Percentiles rank a stretch among this genome's conserved stretches.
These are phyloP conservation scores for Pangasianodon gigas DNA, from an alignment of 2,113 vertebrate genomes.

Conservation along the genomic window DNA sequence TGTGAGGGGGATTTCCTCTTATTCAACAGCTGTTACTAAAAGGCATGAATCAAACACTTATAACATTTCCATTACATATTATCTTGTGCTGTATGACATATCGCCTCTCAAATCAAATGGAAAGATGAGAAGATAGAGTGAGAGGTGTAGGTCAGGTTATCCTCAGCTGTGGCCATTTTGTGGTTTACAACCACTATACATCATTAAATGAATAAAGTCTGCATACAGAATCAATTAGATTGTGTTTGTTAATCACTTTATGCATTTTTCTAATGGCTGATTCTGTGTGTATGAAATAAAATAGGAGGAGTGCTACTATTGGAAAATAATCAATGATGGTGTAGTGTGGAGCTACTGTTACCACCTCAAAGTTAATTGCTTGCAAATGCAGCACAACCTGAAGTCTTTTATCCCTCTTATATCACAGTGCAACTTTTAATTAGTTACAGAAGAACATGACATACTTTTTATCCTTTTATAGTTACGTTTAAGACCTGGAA, in stretches of 20 bases:
- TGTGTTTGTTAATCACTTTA: not conserved
- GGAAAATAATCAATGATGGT: not conserved
- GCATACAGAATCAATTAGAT: no score
- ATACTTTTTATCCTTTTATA: not conserved
- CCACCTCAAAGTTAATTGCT: no score
- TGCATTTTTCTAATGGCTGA: not conserved
- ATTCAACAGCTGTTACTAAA: slow-evolving; percentile 21
- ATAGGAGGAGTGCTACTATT: not conserved
- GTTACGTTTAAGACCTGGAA: not conserved
- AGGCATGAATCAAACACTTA: slow-evolving; percentile 19
- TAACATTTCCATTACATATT: not conserved
- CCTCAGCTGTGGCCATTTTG: not conserved
- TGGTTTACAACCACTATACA: not conserved
- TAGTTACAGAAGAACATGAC: not conserved
- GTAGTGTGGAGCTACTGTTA: no score
- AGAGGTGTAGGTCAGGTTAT: not conserved
- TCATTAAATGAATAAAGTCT: not conserved
- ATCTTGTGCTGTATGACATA: not conserved
- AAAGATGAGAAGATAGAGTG: not conserved
- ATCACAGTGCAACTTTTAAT: not conserved
- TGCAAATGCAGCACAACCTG: not conserved
- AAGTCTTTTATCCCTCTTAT: not conserved
- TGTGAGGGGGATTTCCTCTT: slow-evolving; percentile 22
- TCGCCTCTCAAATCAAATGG: not conserved
- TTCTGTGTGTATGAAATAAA: not conserved